Evolutionary conservation across 1,140 invertebrate species (phyloP).

Genomic region (Helicoverpa armigera): DNA sequence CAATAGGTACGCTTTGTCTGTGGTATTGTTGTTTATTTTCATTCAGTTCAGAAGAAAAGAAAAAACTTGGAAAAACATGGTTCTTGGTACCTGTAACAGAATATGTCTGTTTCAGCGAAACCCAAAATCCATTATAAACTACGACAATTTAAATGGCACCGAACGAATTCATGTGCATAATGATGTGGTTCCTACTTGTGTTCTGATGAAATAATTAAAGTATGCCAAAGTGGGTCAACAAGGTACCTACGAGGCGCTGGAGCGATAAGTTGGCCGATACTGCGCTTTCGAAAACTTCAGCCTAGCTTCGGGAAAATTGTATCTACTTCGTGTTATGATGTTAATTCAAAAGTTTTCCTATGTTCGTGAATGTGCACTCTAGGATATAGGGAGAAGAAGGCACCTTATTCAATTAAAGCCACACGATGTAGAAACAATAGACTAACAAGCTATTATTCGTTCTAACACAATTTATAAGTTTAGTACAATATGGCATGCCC

Average conservation of each 20-base stretch:
- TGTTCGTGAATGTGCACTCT: background rate
- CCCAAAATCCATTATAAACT: too few species aligned
- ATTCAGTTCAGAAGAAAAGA: too few species aligned
- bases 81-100: too few species aligned
- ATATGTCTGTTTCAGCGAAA: too few species aligned
- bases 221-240: constrained; percentile 55
- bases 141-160: too few species aligned
- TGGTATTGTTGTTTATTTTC: too few species aligned
- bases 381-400: background rate
- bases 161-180: too few species aligned
- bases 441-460: too few species aligned
- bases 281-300: constrained; percentile 51
- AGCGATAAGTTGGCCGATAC: constrained; percentile 54
- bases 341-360: constrained; percentile 28
- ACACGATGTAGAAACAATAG: too few species aligned
- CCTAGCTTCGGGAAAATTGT: constrained; percentile 36
- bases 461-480: background rate
- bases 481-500: background rate
- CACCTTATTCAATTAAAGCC: constrained; percentile 17
- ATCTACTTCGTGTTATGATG: constrained; percentile 35
- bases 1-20: background rate
- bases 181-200: background rate
- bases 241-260: constrained; percentile 32
- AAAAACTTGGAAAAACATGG: too few species aligned
- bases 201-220: constrained; percentile 46